phyloP scores from a whole-genome alignment of 2,888 invertebrate species.

The Lasioglossum oenotherae region DNA sequence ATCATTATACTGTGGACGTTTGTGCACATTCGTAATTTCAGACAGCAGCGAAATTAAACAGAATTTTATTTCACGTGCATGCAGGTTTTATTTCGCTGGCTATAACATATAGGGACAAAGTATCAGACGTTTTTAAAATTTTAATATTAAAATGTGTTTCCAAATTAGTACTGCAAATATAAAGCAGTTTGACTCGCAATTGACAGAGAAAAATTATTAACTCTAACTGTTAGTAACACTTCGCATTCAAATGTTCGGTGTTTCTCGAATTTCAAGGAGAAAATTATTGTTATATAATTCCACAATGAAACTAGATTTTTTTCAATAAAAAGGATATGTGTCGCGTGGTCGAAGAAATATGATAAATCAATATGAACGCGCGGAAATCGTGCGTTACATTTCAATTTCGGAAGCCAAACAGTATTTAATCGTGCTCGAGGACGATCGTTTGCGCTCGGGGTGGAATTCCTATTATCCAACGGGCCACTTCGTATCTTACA shows the following conservation, averaged over 20 bases:
- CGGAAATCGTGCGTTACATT: constrained; percentile 7
- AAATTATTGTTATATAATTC: background rate
- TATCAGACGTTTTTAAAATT: background rate
- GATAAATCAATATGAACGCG: background rate
- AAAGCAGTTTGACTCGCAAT: background rate
- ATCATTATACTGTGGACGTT: too few relatives aligned
- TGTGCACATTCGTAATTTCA: too few relatives aligned
- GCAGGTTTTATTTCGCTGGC: too few relatives aligned
- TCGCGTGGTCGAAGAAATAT: background rate
- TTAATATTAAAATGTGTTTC: background rate
- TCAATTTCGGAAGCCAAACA: constrained; percentile 19
- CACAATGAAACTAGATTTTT: background rate
- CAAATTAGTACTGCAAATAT: background rate
- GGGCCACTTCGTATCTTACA: constrained; percentile 36
- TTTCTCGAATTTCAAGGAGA: background rate
- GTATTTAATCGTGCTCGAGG: constrained; percentile 26
- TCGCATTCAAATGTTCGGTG: too few relatives aligned
- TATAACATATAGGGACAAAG: too few relatives aligned
- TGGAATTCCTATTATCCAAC: constrained; percentile 43
- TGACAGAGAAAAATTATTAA: too few relatives aligned
- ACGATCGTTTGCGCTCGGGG: constrained; percentile 18
- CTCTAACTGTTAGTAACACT: too few relatives aligned
- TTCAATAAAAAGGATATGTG: background rate
- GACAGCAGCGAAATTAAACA: too few relatives aligned
- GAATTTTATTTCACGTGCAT: too few relatives aligned